Evolutionary conservation across 37 sponge, comb jelly and placozoan species (phyloP), one percentile per base, ranked within the genome.

Genomic region (Theonella swinhoei): DNA sequence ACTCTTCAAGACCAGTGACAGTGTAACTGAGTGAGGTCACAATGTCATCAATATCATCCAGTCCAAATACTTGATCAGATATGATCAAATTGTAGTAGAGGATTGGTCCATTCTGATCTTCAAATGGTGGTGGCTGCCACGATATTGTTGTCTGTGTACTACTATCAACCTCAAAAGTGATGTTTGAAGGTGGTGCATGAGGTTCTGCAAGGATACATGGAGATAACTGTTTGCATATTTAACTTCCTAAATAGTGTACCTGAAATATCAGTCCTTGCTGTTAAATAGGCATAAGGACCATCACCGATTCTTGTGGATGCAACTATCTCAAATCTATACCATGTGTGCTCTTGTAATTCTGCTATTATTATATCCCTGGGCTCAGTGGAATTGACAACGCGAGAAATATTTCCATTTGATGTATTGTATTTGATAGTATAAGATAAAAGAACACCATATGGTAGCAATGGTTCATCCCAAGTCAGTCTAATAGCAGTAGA

Each of bases 351-450:
- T 9, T 70, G 7, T 30, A 70, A 22, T 7, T 38, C 71, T 29
- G 38, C 22, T 70, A 70, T 22, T 14, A 17, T 14, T 14, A 47
- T 14, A 9, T 30, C 39, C 54, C 7, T 17, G 14, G 54, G 11
- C 54, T 47, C 54, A 17, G 54, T 47, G n/a, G n/a, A n/a, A n/a
- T n/a, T n/a, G n/a, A n/a, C n/a, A n/a, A n/a, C n/a, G 7, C 54
- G 7, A 17, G 54, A 47, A 47, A 47, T 14, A 36, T 9, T 3
- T 5, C 22, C 76, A 4, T 59, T 61, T 42, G 76, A 35, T 2
- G 34, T 11, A 24, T 74, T 74, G 59, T 74, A 76, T 30, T 28
- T 54, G 61, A 76, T 29, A 31, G 58, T 76, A 28, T 76, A 76
- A 14, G 76, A 54, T 30, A 33, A 20, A 20, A 76, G 4, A n/a